Conservation (phyloP, 37 sponge, comb jelly and placozoan species). For the Chondrilla cf. caribensis region DNA sequence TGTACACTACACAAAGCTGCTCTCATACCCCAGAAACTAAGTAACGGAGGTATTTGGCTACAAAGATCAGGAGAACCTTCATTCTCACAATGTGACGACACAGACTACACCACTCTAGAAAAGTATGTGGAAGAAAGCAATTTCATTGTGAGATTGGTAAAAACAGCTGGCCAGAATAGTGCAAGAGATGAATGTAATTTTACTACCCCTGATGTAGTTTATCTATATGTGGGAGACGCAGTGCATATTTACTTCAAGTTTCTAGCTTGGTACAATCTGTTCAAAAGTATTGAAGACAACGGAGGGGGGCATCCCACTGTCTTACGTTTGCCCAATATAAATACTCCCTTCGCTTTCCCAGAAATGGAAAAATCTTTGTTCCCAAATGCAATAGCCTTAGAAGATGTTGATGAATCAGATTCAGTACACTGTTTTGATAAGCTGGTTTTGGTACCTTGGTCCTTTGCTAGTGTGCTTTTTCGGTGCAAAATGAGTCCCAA, state of each 20-base stretch:
- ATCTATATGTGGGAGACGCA: constrained; percentile 34
- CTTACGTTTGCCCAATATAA: constrained; percentile 31
- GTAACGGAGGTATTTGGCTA: neutral
- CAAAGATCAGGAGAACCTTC: neutral
- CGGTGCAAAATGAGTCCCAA: constrained; percentile 39
- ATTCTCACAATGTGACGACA: neutral
- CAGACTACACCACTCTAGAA: neutral
- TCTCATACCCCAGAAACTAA: constrained; percentile 3
- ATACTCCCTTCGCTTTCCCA: constrained; percentile 22
- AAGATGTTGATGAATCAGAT: neutral
- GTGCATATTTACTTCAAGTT: constrained; percentile 72
- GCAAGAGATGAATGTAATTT: constrained; percentile 33
- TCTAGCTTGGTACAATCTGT: constrained; percentile 51
- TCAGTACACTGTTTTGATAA: constrained; percentile 43
- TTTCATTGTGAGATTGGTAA: constrained; percentile 8
- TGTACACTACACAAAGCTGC: constrained; percentile 35
- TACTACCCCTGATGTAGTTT: constrained; percentile 35
- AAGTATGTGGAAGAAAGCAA: constrained; percentile 23
- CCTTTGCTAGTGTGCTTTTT: constrained; percentile 41
- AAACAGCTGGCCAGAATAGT: neutral
- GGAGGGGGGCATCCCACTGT: neutral
- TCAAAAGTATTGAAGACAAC: constrained; percentile 31
- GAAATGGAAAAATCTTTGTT: constrained; percentile 59
- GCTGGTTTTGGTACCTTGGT: constrained; percentile 40
- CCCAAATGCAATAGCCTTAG: constrained; percentile 17